Evolutionary conservation across 2,797 vertebrate species (phyloP).

Genomic region (Babyrousa celebensis): DNA sequence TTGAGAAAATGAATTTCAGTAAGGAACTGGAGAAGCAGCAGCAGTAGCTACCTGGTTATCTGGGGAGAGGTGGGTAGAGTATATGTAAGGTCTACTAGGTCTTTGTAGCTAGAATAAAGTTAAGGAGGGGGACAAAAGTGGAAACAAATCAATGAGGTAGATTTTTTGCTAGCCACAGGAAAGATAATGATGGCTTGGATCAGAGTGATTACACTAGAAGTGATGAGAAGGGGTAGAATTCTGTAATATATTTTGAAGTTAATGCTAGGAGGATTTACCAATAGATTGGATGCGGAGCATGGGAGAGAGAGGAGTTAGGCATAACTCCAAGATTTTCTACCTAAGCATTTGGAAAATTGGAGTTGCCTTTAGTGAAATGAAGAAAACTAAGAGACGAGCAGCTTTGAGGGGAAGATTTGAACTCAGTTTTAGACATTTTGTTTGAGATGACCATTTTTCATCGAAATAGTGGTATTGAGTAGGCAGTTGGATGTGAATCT

Average conservation of each 20-base stretch:
- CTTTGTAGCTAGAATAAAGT: conserved; percentile 29
- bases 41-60: neutral
- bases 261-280: neutral
- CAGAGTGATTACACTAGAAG: neutral
- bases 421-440: neutral
- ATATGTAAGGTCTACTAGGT: neutral
- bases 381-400: neutral
- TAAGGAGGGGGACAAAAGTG: neutral
- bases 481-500: conserved; percentile 11
- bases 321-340: conserved; percentile 7
- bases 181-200: neutral
- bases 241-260: conserved; percentile 48
- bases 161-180: neutral
- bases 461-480: conserved; percentile 15
- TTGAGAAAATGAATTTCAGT: conserved; percentile 42
- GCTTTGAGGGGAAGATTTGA: neutral
- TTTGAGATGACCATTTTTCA: conserved; percentile 44
- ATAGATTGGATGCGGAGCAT: neutral
- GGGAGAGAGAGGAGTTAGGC: neutral
- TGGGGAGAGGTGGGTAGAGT: neutral
- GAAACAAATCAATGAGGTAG: neutral
- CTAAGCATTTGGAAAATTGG: conserved; percentile 8
- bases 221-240: neutral
- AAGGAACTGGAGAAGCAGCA: neutral
- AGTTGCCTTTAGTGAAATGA: conserved; percentile 10